Evolutionary conservation across 2,113 vertebrate species (phyloP).

Genomic region (Bathybates hornii): DNA sequence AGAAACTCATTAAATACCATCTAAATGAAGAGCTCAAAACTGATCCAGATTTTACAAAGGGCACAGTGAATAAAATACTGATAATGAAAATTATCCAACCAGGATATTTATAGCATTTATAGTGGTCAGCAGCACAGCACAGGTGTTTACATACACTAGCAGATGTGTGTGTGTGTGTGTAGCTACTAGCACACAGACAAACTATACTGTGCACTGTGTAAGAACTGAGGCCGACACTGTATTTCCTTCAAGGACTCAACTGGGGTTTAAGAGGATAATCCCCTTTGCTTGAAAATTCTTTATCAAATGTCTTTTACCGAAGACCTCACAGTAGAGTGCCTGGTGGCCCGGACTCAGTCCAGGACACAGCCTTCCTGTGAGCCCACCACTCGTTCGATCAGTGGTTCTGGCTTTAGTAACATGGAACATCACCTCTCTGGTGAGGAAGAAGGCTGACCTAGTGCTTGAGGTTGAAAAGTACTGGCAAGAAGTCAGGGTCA

Average conservation of each 20-base stretch:
- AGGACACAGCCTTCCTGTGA: background rate
- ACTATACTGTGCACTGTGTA: background rate
- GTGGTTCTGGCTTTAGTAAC: background rate
- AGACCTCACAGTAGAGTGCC: background rate
- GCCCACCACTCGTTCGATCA: background rate
- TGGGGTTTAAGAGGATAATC: conserved; percentile 25
- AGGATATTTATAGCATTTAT: background rate
- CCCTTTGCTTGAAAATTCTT: conserved; percentile 22
- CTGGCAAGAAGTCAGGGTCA: background rate
- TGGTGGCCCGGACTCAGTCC: background rate
- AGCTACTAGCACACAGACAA: background rate
- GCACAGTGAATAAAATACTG: conserved; percentile 14
- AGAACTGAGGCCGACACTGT: background rate
- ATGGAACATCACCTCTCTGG: background rate
- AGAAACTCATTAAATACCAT: background rate
- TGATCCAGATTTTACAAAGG: conserved; percentile 5
- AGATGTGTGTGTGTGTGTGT: background rate
- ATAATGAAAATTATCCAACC: conserved; percentile 8
- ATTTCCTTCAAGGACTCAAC: background rate
- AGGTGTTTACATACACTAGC: conserved; percentile 40
- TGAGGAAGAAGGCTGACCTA: background rate
- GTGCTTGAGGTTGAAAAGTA: background rate
- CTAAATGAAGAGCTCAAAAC: conserved; percentile 16
- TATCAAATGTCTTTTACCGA: conserved; percentile 15
- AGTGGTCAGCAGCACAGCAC: conserved; percentile 5